Conservation (phyloP, 2,888 invertebrate genomes). For the Nemurella pictetii region DNA sequence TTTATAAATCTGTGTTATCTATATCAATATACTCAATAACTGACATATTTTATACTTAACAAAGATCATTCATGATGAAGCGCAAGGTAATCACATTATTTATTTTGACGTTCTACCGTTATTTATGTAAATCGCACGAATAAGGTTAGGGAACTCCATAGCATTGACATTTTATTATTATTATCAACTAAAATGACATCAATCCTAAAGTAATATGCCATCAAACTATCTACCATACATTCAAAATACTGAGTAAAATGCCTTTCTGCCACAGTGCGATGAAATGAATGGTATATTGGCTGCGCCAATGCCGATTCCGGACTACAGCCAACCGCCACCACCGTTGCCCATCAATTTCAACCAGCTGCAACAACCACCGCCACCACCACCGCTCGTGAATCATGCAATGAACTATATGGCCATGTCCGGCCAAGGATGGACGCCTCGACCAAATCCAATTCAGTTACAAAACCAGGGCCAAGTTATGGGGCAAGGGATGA, state of each 20-base stretch:
- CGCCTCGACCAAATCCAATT: not conserved
- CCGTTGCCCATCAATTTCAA: constrained; percentile 16
- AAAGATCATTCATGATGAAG: not conserved
- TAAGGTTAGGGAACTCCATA: not conserved
- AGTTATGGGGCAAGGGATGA: constrained; percentile 12
- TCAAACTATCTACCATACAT: not conserved
- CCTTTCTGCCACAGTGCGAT: not conserved
- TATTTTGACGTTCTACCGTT: not conserved
- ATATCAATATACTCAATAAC: not conserved
- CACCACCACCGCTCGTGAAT: constrained; percentile 1
- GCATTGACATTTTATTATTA: not conserved
- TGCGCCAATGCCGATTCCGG: not conserved
- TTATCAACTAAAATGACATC: not conserved
- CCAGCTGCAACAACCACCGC: constrained; percentile 7
- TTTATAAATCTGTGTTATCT: not conserved
- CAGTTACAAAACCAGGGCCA: constrained; percentile 3
- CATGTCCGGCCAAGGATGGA: not conserved
- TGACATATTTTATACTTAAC: not conserved
- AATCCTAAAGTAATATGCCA: not conserved
- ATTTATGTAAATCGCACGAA: not conserved
- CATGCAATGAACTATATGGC: not conserved
- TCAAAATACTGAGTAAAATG: too few species aligned
- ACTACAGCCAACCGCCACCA: constrained; percentile 23
- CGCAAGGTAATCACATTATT: not conserved
- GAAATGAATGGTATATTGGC: constrained; percentile 17